A percentile compares a stretch with the other conserved stretches of the same genome.
These are phyloP conservation scores for Tinea trinotella DNA, from an alignment of 2,888 invertebrate species.

Conservation along the genomic window DNA sequence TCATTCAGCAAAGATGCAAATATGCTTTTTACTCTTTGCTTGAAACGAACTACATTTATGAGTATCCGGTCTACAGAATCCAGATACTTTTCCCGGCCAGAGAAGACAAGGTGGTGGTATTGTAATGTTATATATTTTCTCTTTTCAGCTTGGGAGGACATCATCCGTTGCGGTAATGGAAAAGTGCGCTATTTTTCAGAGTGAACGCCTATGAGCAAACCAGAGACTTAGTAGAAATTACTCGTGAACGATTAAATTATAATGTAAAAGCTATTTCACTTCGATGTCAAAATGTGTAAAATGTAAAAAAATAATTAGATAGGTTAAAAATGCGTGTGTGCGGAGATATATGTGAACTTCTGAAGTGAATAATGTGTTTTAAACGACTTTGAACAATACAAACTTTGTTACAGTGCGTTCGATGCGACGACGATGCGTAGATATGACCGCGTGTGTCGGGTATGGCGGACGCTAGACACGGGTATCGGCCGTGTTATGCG, in stretches of 20 bases:
- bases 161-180: slow-evolving; percentile 65
- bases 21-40: no score
- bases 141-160: slow-evolving; percentile 84
- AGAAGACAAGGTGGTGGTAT: neutral
- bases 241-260: neutral
- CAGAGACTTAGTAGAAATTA: neutral
- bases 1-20: no score
- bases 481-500: slow-evolving; percentile 5
- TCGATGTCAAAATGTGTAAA: slow-evolving; percentile 6
- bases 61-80: no score
- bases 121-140: neutral
- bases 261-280: neutral
- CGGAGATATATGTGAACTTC: slow-evolving; percentile 22
- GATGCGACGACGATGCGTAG: no score
- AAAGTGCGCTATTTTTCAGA: slow-evolving; percentile 65
- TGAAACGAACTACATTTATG: no score
- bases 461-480: no score
- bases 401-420: neutral
- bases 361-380: slow-evolving; percentile 12
- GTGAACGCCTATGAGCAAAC: slow-evolving; percentile 25
- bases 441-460: neutral
- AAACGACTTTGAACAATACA: no score
- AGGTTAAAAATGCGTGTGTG: slow-evolving; percentile 1
- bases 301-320: slow-evolving; percentile 3
- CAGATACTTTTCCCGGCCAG: neutral